Base-by-base conservation (phyloP, 2,797 vertebrate species). In the Cryptoblepharus egeriae region DNA sequence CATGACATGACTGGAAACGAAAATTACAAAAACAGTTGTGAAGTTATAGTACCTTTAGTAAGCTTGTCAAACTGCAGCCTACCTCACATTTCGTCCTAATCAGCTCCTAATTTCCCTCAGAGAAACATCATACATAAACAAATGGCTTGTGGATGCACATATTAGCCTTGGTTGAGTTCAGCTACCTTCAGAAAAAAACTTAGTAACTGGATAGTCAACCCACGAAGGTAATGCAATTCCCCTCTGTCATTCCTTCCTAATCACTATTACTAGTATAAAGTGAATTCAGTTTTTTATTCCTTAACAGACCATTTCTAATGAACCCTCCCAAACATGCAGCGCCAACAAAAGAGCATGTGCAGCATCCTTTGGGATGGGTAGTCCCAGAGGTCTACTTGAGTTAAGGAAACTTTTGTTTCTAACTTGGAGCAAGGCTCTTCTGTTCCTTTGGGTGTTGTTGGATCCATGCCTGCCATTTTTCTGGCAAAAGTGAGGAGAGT, bases 151-250 rank as follows among this genome's bases (percentile, higher is more conserved):
- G 24, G 18, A 52, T 13, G 69, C 49, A 22, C 16, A 35, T 2
- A 74, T 74, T 57, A 74, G 32, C 7, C 35, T 24, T 26, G 20
- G 20, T 24, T 24, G 20, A 35, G 8, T 52, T 30, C 15, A 35
- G 3, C 82, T 67, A 63, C 16, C 0, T 0, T 55, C n/a, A 15
- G 1, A 12, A 72, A 30, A 2, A 52, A 3, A 20, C 6, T 1
- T 16, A n/a, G 70, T 15, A 72, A 72, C n/a, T 15, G 16, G 42
- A 30, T 72, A 26, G 3, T 15, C 26, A 52, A 9, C 24, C 42
- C 42, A 18, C 45, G 16, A 72, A 71, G 45, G 18, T 18, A 52
- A 6, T 65, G 15, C n/a, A 49, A 18, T 30, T 52, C 16, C 2
- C 2, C 45, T 49, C 20, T 9, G 26, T 5, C 30, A 52, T 32